Conservation (phyloP, 1,140 invertebrate genomes). For the Drosophila micromelanica region DNA sequence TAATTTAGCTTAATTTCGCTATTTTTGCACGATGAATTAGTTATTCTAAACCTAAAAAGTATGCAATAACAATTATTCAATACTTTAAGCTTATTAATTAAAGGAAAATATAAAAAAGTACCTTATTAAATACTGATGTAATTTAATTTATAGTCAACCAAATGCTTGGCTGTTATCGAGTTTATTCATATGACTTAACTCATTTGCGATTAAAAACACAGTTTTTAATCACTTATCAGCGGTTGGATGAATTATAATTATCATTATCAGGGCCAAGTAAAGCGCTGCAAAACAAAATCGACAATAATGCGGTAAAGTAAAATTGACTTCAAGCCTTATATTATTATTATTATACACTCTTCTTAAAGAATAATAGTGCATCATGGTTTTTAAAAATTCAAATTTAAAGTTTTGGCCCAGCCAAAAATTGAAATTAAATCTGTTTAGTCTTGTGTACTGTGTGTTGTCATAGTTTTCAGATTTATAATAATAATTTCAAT, state of each 20-base stretch:
- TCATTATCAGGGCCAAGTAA: slow-evolving; percentile 41
- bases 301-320: slow-evolving; percentile 65
- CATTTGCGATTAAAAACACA: slow-evolving; percentile 17
- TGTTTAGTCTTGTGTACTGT: no score
- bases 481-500: background rate
- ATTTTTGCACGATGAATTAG: no score
- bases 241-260: slow-evolving; percentile 20
- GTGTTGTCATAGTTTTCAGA: no score
- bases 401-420: no score
- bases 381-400: background rate
- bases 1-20: background rate
- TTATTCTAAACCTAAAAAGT: no score
- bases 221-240: slow-evolving; percentile 22
- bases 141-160: no score
- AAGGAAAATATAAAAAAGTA: no score
- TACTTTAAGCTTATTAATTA: no score
- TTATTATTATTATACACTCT: slow-evolving; percentile 7
- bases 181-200: slow-evolving; percentile 16
- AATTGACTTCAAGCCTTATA: slow-evolving; percentile 41
- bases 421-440: no score
- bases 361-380: background rate
- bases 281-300: slow-evolving; percentile 39
- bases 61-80: no score
- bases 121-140: no score
- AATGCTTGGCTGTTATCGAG: no score